Evolutionary conservation across 92 coral and sea anemone species (phyloP).

Genomic region (Actinostola sp.): DNA sequence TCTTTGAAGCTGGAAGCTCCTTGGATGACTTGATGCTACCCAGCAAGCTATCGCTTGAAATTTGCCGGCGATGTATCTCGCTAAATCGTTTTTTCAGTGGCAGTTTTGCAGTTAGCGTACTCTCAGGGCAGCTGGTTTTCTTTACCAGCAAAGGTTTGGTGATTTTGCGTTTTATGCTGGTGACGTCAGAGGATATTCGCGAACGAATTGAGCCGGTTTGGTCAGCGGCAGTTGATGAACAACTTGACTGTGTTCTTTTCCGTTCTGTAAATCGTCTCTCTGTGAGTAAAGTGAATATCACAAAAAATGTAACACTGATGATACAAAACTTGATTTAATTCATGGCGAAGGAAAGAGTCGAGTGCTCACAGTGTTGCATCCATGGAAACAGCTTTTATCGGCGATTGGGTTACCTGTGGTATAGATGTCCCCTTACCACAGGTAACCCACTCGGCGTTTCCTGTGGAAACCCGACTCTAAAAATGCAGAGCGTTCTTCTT

Average conservation of each 20-base stretch:
- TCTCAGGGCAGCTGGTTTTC: constrained; percentile 31
- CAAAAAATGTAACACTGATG: not conserved
- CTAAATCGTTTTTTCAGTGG: constrained; percentile 29
- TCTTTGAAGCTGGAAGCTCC: constrained; percentile 26
- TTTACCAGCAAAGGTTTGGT: constrained; percentile 13
- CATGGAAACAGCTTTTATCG: too few species aligned
- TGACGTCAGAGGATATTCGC: constrained; percentile 7
- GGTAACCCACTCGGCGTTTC: too few species aligned
- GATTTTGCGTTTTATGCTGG: not conserved
- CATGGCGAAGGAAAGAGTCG: too few species aligned
- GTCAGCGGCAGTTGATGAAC: constrained; percentile 1
- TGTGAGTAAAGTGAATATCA: not conserved
- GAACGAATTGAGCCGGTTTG: constrained; percentile 14
- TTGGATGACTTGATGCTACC: constrained; percentile 10
- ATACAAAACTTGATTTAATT: not conserved
- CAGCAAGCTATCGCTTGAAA: constrained; percentile 26
- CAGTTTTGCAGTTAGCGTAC: constrained; percentile 5
- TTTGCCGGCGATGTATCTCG: constrained; percentile 25
- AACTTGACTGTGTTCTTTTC: constrained; percentile 17
- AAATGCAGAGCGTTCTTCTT: too few species aligned
- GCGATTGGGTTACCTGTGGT: too few species aligned
- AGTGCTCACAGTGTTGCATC: too few species aligned
- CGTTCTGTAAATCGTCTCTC: constrained; percentile 23
- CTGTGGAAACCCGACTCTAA: too few species aligned
- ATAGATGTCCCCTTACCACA: too few species aligned